These are phyloP conservation scores for Motacilla alba DNA, from an alignment of 2,113 vertebrate genomes.

Conservation along the genomic window DNA sequence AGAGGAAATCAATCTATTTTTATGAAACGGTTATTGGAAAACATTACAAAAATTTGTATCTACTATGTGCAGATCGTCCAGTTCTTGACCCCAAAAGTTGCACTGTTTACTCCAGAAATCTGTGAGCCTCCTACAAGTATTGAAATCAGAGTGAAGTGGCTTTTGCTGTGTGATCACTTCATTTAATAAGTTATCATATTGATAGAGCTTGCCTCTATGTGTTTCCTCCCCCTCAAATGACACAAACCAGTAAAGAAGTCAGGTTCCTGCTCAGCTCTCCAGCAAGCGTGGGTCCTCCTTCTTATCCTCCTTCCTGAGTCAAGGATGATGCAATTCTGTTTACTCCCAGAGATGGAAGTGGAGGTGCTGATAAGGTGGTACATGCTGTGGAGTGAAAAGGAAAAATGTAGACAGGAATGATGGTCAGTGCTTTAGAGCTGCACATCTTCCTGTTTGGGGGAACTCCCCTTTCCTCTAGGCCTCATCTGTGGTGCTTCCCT, in stretches of 20 bases:
- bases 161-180: neutral
- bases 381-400: neutral
- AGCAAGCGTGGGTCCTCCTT: neutral
- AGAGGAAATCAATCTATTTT: neutral
- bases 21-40: neutral
- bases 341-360: neutral
- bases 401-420: neutral
- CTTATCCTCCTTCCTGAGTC: neutral
- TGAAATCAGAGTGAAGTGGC: neutral
- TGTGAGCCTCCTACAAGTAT: neutral
- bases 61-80: neutral
- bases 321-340: neutral
- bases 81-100: neutral
- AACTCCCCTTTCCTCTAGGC: neutral
- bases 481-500: neutral
- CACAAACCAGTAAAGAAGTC: neutral
- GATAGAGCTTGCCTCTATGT: neutral
- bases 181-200: neutral
- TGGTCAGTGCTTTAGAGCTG: neutral
- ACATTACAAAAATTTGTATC: neutral
- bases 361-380: neutral
- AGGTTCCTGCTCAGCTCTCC: neutral
- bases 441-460: neutral
- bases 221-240: neutral
- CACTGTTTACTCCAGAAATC: neutral